phyloP scores from a whole-genome alignment of 2,888 invertebrate species.

The Troides oblongomaculatus region DNA sequence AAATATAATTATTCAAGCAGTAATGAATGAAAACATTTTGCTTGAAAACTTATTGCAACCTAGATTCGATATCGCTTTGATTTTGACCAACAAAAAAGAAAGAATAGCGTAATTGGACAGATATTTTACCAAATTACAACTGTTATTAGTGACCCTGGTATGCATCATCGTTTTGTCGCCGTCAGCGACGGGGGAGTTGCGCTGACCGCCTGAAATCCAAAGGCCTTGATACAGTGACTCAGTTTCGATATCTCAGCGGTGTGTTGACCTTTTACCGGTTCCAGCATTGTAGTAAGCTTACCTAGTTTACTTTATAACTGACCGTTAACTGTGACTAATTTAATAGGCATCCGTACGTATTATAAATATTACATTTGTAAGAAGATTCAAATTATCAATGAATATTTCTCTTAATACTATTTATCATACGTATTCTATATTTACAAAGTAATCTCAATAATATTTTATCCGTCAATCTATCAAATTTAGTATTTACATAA shows the following conservation, averaged over 20 bases:
- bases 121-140: conserved; percentile 19
- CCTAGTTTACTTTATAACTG: conserved; percentile 41
- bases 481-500: no score
- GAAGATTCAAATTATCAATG: background rate
- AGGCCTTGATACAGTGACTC: conserved; percentile 77
- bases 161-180: conserved; percentile 51
- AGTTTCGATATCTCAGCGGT: conserved; percentile 72
- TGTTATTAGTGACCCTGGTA: conserved; percentile 34
- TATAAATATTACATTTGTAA: background rate
- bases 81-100: no score
- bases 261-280: conserved; percentile 73
- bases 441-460: no score
- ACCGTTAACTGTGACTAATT: conserved; percentile 21
- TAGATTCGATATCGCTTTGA: no score
- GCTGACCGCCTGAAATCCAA: conserved; percentile 59
- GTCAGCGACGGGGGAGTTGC: conserved; percentile 42
- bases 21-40: no score
- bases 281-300: conserved; percentile 56
- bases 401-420: background rate
- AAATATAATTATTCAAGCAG: no score
- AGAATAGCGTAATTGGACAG: no score
- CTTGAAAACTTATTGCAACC: no score
- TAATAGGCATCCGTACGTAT: conserved; percentile 2
- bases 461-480: no score
- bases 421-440: no score